Evolutionary conservation across 2,113 vertebrate genomes (phyloP).

Genomic region (Pteruthius melanotis): DNA sequence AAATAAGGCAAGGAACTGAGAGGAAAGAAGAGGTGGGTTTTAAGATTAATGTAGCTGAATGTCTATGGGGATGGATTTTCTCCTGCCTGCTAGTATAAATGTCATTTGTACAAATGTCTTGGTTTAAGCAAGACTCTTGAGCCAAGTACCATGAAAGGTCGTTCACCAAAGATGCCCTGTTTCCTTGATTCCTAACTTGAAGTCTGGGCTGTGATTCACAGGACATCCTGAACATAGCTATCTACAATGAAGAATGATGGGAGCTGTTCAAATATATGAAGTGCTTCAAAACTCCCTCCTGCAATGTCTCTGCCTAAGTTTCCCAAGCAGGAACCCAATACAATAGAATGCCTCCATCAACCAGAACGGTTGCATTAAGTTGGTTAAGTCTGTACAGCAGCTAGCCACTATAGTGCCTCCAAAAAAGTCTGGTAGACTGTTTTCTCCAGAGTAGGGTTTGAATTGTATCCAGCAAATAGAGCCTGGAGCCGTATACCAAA

Average conservation of each 20-base stretch:
- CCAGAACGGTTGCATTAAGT: neutral
- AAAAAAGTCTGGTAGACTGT: neutral
- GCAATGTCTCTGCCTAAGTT: neutral
- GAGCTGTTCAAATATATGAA: neutral
- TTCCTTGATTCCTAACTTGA: neutral
- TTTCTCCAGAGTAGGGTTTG: neutral
- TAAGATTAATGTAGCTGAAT: neutral
- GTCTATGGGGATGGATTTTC: neutral
- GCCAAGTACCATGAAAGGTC: neutral
- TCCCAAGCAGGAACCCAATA: neutral
- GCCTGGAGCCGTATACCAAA: neutral
- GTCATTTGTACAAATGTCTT: neutral
- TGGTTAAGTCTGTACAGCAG: neutral
- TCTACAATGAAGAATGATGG: neutral
- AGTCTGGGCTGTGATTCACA: neutral
- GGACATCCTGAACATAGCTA: neutral
- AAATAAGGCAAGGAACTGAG: neutral
- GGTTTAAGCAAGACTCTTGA: neutral
- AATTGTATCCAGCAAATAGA: neutral
- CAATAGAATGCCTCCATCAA: neutral
- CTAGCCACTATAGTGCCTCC: neutral
- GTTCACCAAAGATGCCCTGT: neutral
- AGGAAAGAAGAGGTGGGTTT: neutral
- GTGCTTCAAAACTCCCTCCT: neutral
- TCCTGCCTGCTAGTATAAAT: neutral